These are phyloP conservation scores for Phengaris alcon DNA, from an alignment of 2,888 invertebrate species.

Conservation along the genomic window DNA sequence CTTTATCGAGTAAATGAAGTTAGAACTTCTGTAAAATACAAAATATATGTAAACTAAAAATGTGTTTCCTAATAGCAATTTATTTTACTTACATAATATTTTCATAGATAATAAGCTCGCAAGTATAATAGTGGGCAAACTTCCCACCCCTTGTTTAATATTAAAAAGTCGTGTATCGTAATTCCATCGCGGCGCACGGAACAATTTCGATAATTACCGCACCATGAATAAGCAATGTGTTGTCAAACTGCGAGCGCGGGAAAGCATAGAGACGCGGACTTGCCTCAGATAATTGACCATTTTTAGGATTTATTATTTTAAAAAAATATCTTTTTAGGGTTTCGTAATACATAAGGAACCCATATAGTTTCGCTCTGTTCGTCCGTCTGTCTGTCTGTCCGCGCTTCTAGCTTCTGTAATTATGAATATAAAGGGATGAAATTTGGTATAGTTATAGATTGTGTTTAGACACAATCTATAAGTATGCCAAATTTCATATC, in stretches of 20 bases:
- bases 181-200: conserved; percentile 45
- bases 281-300: conserved; percentile 23
- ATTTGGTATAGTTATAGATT: too few species aligned
- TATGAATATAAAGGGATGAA: too few species aligned
- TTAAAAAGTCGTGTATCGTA: conserved; percentile 47
- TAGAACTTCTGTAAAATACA: not conserved
- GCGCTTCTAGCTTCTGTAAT: too few species aligned
- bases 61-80: not conserved
- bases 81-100: conserved; percentile 9
- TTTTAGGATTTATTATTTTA: not conserved
- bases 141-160: conserved; percentile 40
- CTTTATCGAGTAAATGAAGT: not conserved
- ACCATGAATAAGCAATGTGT: conserved; percentile 64
- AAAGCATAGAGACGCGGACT: conserved; percentile 29
- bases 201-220: conserved; percentile 60
- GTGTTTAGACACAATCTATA: too few species aligned
- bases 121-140: conserved; percentile 29
- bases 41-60: not conserved
- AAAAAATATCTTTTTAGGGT: too few species aligned
- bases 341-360: too few species aligned
- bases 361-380: too few species aligned
- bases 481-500: too few species aligned
- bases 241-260: conserved; percentile 52
- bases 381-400: too few species aligned
- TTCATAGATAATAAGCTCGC: conserved; percentile 24